Evolutionary conservation across 2,888 invertebrate genomes (phyloP).

Genomic region (Drosophila cognata): DNA sequence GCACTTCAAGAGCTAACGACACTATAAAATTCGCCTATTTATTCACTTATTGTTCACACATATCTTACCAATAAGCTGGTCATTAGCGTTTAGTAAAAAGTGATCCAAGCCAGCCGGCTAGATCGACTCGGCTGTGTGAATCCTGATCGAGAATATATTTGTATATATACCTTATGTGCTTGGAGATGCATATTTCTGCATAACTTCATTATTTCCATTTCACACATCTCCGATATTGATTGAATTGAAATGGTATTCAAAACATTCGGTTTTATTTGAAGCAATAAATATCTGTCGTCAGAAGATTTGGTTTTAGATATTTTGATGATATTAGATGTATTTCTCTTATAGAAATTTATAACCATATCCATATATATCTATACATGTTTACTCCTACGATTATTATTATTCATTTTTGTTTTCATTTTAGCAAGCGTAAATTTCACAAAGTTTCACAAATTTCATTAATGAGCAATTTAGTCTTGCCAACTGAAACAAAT

Average conservation of each 20-base stretch:
- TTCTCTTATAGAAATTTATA: background rate
- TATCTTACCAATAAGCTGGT: background rate
- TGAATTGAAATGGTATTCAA: too few relatives aligned
- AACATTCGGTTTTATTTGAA: background rate
- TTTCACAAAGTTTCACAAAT: conserved; percentile 13
- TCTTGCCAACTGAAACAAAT: conserved; percentile 26
- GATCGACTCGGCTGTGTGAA: background rate
- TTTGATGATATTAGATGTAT: background rate
- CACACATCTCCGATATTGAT: background rate
- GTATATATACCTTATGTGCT: background rate
- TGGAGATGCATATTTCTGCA: background rate
- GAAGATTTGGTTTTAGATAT: background rate
- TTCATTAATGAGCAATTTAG: conserved; percentile 60
- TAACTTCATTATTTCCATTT: background rate
- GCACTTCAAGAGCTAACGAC: conserved; percentile 38
- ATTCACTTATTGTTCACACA: background rate
- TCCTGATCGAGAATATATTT: background rate
- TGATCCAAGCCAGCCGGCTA: background rate
- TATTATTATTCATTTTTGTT: background rate
- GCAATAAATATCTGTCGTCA: background rate
- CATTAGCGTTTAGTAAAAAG: background rate
- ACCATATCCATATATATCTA: background rate
- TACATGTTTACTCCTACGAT: background rate
- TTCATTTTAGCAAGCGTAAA: background rate
- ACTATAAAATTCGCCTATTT: conserved; percentile 9